Conservation (phyloP, 1,140 invertebrate genomes). For the Neodiprion virginianus region DNA sequence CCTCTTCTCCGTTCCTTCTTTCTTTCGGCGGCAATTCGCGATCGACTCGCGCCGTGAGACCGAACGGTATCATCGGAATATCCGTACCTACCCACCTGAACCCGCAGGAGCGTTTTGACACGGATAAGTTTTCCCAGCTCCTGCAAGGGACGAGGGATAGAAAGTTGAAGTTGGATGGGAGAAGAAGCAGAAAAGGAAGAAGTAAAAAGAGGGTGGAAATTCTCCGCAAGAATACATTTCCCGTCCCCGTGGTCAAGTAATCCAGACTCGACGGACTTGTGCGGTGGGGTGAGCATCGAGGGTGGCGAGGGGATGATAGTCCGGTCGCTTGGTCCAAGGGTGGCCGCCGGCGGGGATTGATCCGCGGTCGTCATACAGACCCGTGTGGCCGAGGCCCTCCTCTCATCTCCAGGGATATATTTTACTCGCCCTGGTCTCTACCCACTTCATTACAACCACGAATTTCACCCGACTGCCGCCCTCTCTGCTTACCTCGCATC, state of each 20-base stretch:
- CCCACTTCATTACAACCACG: constrained; percentile 35
- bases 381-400: background rate
- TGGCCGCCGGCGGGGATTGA: constrained; percentile 29
- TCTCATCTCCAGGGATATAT: constrained; percentile 24
- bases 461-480: constrained; percentile 35
- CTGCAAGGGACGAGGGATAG: constrained; percentile 5
- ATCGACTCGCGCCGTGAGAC: background rate
- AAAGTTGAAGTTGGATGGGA: constrained; percentile 11
- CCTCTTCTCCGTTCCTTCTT: too few relatives aligned
- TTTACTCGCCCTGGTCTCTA: constrained; percentile 21
- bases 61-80: too few relatives aligned
- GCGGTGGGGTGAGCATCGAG: background rate
- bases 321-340: constrained; percentile 29
- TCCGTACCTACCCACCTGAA: background rate
- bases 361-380: constrained; percentile 26
- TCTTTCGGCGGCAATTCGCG: background rate
- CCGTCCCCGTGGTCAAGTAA: too few relatives aligned
- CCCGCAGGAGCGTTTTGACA: background rate
- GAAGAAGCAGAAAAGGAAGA: background rate
- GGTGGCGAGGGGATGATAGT: constrained; percentile 23
- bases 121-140: background rate
- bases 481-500: background rate
- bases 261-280: too few relatives aligned
- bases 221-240: too few relatives aligned
- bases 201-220: too few relatives aligned